phyloP scores from a whole-genome alignment of 2,888 invertebrate species.

The Harpalus rufipes region DNA sequence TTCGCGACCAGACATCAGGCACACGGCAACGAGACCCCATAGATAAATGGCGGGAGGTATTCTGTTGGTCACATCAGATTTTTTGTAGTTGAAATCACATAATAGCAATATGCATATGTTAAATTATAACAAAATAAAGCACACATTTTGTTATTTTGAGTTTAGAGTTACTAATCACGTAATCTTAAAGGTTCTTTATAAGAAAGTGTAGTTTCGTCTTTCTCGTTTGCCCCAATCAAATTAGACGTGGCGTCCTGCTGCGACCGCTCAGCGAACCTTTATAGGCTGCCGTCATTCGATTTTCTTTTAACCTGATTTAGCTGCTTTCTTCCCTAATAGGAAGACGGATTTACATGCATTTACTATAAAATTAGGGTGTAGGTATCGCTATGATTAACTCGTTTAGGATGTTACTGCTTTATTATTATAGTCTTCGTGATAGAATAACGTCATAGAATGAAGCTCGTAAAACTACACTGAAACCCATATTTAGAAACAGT shows the following conservation, averaged over 20 bases:
- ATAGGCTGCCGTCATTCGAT: conserved; percentile 49
- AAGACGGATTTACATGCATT: conserved; percentile 52
- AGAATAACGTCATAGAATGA: neutral
- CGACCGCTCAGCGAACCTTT: conserved; percentile 13
- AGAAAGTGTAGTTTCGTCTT: neutral
- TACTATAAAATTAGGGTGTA: conserved; percentile 2
- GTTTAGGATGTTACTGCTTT: conserved; percentile 24
- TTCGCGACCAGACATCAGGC: no score
- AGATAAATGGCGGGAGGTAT: no score
- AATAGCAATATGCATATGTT: no score
- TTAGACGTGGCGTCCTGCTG: conserved; percentile 31
- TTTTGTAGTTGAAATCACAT: no score
- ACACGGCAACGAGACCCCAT: no score
- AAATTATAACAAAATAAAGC: no score
- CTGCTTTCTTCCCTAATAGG: conserved; percentile 43
- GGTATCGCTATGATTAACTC: conserved; percentile 46
- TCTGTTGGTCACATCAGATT: no score
- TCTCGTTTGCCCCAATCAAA: conserved; percentile 38
- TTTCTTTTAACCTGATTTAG: conserved; percentile 51
- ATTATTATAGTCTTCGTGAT: conserved; percentile 19
- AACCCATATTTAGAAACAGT: no score
- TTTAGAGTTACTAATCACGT: neutral
- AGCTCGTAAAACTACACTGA: neutral
- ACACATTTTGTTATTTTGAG: neutral
- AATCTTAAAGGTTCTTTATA: neutral